Evolutionary conservation across 2,113 vertebrate genomes (phyloP).

Genomic region (Corapipo altera): DNA sequence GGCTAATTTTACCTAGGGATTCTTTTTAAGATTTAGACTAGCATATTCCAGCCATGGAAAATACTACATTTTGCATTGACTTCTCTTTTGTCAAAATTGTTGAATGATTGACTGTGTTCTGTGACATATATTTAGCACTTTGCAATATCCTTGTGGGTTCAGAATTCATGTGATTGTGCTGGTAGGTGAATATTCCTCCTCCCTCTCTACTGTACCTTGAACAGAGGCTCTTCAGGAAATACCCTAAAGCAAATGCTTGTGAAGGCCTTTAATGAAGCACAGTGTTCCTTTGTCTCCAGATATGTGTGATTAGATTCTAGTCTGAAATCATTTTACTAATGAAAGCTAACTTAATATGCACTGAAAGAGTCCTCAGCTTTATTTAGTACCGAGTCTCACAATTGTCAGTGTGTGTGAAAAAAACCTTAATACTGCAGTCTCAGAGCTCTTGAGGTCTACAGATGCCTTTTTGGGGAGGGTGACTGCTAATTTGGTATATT

Average conservation of each 20-base stretch:
- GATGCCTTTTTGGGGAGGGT: neutral
- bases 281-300: neutral
- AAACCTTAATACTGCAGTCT: neutral
- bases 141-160: neutral
- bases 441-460: neutral
- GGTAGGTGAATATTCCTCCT: neutral
- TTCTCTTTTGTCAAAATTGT: conserved; percentile 15
- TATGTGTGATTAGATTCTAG: neutral
- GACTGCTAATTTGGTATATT: neutral
- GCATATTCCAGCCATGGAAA: neutral
- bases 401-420: neutral
- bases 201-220: neutral
- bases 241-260: neutral
- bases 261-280: neutral
- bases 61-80: neutral
- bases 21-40: neutral
- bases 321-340: neutral
- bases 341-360: neutral
- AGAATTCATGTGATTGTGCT: neutral
- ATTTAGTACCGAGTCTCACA: neutral
- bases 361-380: neutral
- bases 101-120: conserved; percentile 44
- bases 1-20: neutral
- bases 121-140: conserved; percentile 35
- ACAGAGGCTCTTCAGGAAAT: neutral